phyloP scores from a whole-genome alignment of 2,888 invertebrate species.

The Xanthia togata region DNA sequence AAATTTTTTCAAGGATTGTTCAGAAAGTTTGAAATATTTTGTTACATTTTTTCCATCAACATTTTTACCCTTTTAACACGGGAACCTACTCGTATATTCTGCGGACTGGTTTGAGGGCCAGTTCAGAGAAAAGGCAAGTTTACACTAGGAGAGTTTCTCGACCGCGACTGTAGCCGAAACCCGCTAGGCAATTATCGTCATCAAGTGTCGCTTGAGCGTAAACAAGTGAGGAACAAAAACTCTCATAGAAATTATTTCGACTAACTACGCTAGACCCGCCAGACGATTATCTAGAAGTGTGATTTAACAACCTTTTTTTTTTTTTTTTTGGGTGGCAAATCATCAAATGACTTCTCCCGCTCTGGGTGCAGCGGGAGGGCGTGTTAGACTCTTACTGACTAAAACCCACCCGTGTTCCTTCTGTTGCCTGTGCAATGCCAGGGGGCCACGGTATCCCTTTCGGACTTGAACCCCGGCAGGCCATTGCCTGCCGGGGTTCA shows the following conservation, averaged over 20 bases:
- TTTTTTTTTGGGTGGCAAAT: too few species aligned
- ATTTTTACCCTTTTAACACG: constrained; percentile 48
- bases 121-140: background rate
- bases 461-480: too few species aligned
- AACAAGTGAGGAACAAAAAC: background rate
- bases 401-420: too few species aligned
- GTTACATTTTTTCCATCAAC: constrained; percentile 46
- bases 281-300: background rate
- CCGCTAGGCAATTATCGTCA: background rate
- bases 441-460: too few species aligned
- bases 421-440: too few species aligned
- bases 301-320: too few species aligned
- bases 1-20: constrained; percentile 50
- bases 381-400: too few species aligned
- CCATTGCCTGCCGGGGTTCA: too few species aligned
- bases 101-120: constrained; percentile 4
- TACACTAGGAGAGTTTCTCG: background rate
- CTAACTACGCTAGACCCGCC: background rate
- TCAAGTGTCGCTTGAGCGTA: too few species aligned
- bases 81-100: background rate
- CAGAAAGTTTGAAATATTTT: constrained; percentile 48
- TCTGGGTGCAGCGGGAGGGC: too few species aligned
- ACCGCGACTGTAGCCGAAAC: background rate
- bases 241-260: background rate
- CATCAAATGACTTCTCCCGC: too few species aligned